These are phyloP conservation scores for Falco concolor DNA, from an alignment of 2,797 vertebrate genomes.

Conservation along the genomic window DNA sequence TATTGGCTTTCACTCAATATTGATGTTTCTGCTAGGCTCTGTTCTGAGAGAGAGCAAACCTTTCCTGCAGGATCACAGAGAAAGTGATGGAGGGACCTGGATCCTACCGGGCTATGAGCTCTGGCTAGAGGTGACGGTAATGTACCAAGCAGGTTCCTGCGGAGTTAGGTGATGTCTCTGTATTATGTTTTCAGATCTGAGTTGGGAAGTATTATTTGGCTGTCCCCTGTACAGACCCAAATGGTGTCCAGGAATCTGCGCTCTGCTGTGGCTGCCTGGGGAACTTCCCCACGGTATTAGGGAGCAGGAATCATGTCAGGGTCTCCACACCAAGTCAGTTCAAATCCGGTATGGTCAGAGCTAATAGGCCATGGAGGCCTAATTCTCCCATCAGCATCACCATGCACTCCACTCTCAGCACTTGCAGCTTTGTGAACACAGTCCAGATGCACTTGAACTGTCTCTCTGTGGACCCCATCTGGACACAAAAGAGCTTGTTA, in stretches of 20 bases:
- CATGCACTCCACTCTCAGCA: neutral
- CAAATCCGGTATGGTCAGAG: neutral
- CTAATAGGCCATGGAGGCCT: neutral
- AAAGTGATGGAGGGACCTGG: neutral
- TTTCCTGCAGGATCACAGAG: neutral
- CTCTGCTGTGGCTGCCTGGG: neutral
- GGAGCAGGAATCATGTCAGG: neutral
- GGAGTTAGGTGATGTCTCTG: neutral
- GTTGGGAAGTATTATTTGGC: neutral
- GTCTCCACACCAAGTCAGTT: neutral
- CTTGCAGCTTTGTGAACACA: neutral
- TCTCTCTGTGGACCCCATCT: neutral
- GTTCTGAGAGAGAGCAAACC: neutral
- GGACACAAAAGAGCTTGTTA: neutral
- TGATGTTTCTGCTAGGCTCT: neutral
- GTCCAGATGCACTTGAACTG: neutral
- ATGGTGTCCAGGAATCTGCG: neutral
- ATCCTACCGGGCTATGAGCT: neutral
- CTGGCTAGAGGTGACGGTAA: neutral
- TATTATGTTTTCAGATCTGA: neutral
- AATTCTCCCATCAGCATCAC: neutral
- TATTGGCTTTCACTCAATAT: neutral
- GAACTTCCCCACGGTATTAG: neutral
- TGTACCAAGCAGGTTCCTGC: neutral
- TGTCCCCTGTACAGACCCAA: neutral